Evolutionary conservation across 1,140 invertebrate genomes (phyloP).

Genomic region (Dendroctonus valens): DNA sequence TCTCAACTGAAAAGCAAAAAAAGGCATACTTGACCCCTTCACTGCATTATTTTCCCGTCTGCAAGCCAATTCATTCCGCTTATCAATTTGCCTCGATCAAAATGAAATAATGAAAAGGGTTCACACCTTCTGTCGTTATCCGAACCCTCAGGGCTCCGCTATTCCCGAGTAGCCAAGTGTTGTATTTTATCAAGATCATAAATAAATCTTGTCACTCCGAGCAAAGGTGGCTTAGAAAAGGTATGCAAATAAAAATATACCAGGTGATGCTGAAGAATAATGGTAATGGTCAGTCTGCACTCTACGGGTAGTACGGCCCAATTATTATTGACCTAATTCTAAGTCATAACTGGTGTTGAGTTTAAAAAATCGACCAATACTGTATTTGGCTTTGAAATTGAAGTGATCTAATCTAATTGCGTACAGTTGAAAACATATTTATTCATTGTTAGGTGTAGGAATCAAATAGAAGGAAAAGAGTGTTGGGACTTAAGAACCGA

Average conservation of each 20-base stretch:
- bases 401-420: no score
- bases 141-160: constrained; percentile 8
- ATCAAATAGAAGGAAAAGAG: no score
- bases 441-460: no score
- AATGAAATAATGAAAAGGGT: constrained; percentile 37
- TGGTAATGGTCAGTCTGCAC: no score
- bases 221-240: constrained; percentile 18
- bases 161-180: constrained; percentile 24
- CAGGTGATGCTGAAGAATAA: no score
- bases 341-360: no score
- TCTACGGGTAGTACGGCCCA: no score
- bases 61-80: constrained; percentile 18
- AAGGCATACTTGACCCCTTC: constrained; percentile 17
- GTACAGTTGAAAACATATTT: no score
- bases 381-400: no score
- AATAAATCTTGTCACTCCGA: constrained; percentile 33
- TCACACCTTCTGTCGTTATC: constrained; percentile 35
- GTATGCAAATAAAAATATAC: constrained; percentile 22
- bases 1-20: constrained; percentile 8
- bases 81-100: constrained; percentile 21
- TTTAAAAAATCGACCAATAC: no score
- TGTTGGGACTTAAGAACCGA: no score
- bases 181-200: constrained; percentile 35
- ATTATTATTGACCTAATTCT: no score
- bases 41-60: constrained; percentile 22